Conservation (phyloP, 1,140 invertebrate species). For the Eriocheir sinensis region DNA sequence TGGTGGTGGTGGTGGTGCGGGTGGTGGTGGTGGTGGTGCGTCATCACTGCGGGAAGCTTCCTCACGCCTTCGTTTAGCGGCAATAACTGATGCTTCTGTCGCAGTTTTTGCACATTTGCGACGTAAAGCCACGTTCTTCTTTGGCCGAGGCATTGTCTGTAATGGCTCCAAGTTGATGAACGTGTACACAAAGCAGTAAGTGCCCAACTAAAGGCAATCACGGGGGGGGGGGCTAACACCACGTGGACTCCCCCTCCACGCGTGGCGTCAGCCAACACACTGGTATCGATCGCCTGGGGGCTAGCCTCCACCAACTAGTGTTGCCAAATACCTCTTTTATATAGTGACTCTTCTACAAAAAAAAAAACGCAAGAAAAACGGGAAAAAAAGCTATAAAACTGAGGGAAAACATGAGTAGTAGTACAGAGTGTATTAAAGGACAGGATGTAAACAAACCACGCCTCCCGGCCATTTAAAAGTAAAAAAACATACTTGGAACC, state of each 20-base stretch:
- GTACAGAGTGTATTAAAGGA: neutral
- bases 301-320: neutral
- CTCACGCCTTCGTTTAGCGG: slow-evolving; percentile 38
- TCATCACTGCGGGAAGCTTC: neutral
- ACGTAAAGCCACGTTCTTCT: slow-evolving; percentile 64
- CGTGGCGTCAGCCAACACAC: neutral
- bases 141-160: slow-evolving; percentile 51
- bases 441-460: slow-evolving; percentile 57
- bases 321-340: slow-evolving; percentile 56
- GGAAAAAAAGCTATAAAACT: slow-evolving; percentile 47
- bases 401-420: slow-evolving; percentile 51
- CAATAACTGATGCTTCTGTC: slow-evolving; percentile 45
- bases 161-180: neutral
- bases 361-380: slow-evolving; percentile 10
- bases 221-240: slow-evolving; percentile 40
- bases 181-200: neutral
- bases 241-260: neutral
- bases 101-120: slow-evolving; percentile 61
- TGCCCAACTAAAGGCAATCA: neutral
- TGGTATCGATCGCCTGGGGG: slow-evolving; percentile 38
- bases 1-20: neutral
- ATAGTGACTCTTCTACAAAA: neutral
- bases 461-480: slow-evolving; percentile 59
- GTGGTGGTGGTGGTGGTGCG: slow-evolving; percentile 1
- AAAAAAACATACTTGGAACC: slow-evolving; percentile 48